phyloP scores from a whole-genome alignment of 2,113 vertebrate species.

The Struthio camelus region DNA sequence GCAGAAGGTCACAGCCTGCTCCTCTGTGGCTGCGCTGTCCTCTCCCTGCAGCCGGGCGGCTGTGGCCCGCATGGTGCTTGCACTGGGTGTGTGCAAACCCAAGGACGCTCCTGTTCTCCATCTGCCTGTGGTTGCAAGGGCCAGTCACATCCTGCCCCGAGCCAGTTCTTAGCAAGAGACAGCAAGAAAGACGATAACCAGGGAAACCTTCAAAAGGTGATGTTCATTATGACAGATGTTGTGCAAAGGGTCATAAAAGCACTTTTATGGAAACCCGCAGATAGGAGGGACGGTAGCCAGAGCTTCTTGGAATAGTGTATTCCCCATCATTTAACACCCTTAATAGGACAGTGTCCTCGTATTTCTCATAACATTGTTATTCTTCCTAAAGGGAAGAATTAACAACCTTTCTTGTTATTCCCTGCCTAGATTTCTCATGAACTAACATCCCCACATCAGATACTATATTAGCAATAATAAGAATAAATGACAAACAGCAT shows the following conservation, averaged over 20 bases:
- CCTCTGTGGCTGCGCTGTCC: accelerated
- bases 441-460: slow-evolving; percentile 51
- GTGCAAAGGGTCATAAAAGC: slow-evolving; percentile 25
- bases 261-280: not conserved
- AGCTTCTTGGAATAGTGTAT: slow-evolving; percentile 21
- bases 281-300: not conserved
- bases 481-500: slow-evolving; percentile 63
- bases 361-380: slow-evolving; percentile 48
- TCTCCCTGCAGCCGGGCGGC: not conserved
- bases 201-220: slow-evolving; percentile 45
- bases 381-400: slow-evolving; percentile 45
- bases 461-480: slow-evolving; percentile 62
- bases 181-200: not conserved
- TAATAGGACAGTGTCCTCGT: not conserved
- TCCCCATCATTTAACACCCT: slow-evolving; percentile 29
- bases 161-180: not conserved
- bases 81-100: not conserved
- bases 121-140: accelerated
- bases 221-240: slow-evolving; percentile 26
- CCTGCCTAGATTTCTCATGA: slow-evolving; percentile 35
- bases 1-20: slow-evolving; percentile 1
- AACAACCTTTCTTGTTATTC: slow-evolving; percentile 32
- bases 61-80: not conserved
- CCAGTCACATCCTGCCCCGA: not conserved
- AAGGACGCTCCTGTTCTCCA: not conserved